Evolutionary conservation across 2,113 vertebrate species (phyloP).

Genomic region (Esox niger): DNA sequence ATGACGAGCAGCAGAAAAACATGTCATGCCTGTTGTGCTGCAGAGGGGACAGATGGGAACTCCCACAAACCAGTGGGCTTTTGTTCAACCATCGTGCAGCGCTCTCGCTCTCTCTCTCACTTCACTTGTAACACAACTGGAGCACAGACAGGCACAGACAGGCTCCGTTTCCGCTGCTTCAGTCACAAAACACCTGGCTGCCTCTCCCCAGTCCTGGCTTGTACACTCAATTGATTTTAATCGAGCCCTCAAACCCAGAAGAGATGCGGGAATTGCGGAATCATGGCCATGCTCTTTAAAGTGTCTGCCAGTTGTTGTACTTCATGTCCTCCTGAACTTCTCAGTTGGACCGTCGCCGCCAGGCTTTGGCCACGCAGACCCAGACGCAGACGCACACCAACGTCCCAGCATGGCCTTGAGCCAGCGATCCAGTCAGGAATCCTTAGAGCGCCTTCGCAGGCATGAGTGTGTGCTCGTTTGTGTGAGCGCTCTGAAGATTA

Average conservation of each 20-base stretch:
- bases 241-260: not conserved
- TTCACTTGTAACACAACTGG: constrained; percentile 9
- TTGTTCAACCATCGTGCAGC: constrained; percentile 26
- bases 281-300: too few species aligned
- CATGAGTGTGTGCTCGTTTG: too few species aligned
- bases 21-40: constrained; percentile 57
- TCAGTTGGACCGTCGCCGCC: too few species aligned
- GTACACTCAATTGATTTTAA: not conserved
- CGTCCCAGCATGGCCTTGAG: not conserved
- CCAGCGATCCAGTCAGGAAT: too few species aligned
- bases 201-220: not conserved
- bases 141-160: constrained; percentile 10
- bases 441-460: too few species aligned
- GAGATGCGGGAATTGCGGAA: too few species aligned
- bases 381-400: not conserved
- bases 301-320: too few species aligned
- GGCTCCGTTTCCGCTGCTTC: not conserved
- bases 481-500: too few species aligned
- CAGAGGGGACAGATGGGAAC: constrained; percentile 54
- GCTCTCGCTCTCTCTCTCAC: constrained; percentile 22
- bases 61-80: constrained; percentile 45
- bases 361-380: not conserved
- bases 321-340: too few species aligned
- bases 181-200: not conserved
- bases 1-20: constrained; percentile 52